Conservation (phyloP, 2,888 invertebrate species). For the Drosophila mercatorum region DNA sequence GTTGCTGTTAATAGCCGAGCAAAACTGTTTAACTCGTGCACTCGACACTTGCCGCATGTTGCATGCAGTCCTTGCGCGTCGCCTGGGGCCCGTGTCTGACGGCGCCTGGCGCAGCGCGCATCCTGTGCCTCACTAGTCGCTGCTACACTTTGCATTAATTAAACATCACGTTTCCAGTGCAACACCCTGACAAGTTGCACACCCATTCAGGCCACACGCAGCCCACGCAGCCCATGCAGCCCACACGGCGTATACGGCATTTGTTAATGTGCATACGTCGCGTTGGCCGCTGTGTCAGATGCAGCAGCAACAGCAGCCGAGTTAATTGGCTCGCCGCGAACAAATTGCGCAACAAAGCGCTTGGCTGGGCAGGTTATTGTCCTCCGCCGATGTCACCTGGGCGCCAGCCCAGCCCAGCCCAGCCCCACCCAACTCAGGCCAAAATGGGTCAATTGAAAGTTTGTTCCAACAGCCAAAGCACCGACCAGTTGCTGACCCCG, state of each 20-base stretch:
- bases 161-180: constrained; percentile 80
- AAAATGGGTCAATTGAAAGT: constrained; percentile 66
- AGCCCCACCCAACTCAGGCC: constrained; percentile 27
- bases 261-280: constrained; percentile 54
- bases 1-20: constrained; percentile 64
- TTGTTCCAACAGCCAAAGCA: constrained; percentile 14
- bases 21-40: constrained; percentile 70
- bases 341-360: constrained; percentile 57
- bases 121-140: constrained; percentile 1
- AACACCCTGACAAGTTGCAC: constrained; percentile 78
- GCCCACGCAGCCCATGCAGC: constrained; percentile 14
- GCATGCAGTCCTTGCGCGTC: constrained; percentile 25
- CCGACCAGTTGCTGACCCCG: constrained; percentile 10
- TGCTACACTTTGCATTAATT: constrained; percentile 77
- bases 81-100: constrained; percentile 34
- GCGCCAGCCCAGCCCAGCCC: constrained; percentile 37
- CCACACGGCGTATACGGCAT: constrained; percentile 45
- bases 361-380: constrained; percentile 67
- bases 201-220: constrained; percentile 28
- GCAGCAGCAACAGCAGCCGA: constrained; percentile 2
- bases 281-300: constrained; percentile 20
- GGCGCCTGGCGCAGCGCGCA: constrained; percentile 13
- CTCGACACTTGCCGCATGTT: constrained; percentile 49
- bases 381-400: constrained; percentile 58
- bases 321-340: constrained; percentile 68